Percentiles rank a stretch among this genome's conserved stretches.
Conservation (phyloP, 2,113 vertebrate species). For the Trachemys scripta region DNA sequence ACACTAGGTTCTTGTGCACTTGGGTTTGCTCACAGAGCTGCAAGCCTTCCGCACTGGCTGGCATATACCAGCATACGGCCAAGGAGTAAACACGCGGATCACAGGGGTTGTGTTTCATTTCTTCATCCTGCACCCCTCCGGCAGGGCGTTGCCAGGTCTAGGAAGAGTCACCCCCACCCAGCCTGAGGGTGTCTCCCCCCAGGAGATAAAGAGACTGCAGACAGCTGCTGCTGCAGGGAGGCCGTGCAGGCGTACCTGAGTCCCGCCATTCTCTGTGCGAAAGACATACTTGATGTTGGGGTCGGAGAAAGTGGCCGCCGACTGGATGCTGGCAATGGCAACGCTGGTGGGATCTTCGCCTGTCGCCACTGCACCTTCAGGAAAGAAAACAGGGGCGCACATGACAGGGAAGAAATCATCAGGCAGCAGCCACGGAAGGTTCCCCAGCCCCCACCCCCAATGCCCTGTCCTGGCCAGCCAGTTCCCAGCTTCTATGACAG, state of each 20-base stretch:
- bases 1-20: not conserved
- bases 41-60: not conserved
- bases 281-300: conserved; percentile 94
- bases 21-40: not conserved
- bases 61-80: not conserved
- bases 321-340: conserved; percentile 93
- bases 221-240: not conserved
- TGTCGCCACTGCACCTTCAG: conserved; percentile 90
- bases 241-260: conserved; percentile 83
- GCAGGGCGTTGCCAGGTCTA: accelerated
- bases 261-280: conserved; percentile 91
- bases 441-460: not conserved
- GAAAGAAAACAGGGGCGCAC: not conserved
- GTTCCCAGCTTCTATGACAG: not conserved
- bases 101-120: not conserved
- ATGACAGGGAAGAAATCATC: not conserved
- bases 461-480: not conserved
- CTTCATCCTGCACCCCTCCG: not conserved
- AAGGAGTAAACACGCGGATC: not conserved
- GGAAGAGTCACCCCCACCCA: not conserved
- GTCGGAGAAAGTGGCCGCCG: conserved; percentile 90
- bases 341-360: conserved; percentile 90
- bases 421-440: too few species aligned
- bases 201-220: not conserved
- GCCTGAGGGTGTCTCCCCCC: not conserved